A percentile compares a stretch with the other conserved stretches of the same genome.
Evolutionary conservation across 1,140 invertebrate genomes (phyloP).

Genomic region (Drosophila varians): DNA sequence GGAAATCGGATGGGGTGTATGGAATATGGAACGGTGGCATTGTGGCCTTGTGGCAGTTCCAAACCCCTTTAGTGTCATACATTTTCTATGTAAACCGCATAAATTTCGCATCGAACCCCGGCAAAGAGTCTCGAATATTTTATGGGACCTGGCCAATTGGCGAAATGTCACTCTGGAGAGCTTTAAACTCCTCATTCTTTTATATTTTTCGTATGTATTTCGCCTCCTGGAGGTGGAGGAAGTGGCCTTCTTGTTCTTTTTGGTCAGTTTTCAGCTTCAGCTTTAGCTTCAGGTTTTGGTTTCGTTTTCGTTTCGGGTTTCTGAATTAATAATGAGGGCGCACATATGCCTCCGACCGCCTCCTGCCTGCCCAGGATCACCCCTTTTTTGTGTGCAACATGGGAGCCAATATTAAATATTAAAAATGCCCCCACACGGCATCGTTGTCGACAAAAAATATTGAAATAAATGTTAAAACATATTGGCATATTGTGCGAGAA

Average conservation of each 20-base stretch:
- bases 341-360: conserved; percentile 50
- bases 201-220: not conserved
- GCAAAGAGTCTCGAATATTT: conserved; percentile 42
- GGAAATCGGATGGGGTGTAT: not conserved
- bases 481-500: conserved; percentile 76
- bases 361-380: not conserved
- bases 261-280: conserved; percentile 21
- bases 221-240: not conserved
- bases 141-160: conserved; percentile 80
- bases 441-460: conserved; percentile 63
- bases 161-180: conserved; percentile 82
- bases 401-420: conserved; percentile 70
- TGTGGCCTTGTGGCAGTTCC: not conserved
- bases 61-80: conserved; percentile 68
- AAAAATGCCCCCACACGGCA: conserved; percentile 74
- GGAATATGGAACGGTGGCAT: not conserved
- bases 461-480: conserved; percentile 83
- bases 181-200: conserved; percentile 54
- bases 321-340: conserved; percentile 77
- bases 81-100: conserved; percentile 79
- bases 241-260: conserved; percentile 5
- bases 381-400: conserved; percentile 41
- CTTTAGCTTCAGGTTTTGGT: conserved; percentile 11
- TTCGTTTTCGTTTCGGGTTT: conserved; percentile 49
- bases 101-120: conserved; percentile 61